Percentiles rank a stretch among this genome's conserved stretches.
Evolutionary conservation across 1,140 invertebrate species (phyloP).

Genomic region (Achroia grisella): DNA sequence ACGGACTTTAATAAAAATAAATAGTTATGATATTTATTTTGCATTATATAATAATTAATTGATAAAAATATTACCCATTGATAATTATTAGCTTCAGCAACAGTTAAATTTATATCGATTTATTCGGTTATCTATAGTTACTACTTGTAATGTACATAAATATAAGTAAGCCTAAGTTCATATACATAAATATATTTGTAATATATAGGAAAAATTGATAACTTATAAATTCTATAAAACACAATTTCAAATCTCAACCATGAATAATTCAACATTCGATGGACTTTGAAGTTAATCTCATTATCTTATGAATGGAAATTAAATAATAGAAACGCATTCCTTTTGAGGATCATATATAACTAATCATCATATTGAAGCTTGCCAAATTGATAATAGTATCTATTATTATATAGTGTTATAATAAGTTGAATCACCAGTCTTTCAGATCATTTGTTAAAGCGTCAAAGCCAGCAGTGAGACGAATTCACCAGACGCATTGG

Average conservation of each 20-base stretch:
- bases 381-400: slow-evolving; percentile 67
- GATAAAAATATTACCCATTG: too few species aligned
- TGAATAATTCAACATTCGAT: slow-evolving; percentile 6
- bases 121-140: background rate
- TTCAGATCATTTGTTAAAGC: slow-evolving; percentile 58
- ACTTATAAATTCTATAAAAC: background rate
- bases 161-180: background rate
- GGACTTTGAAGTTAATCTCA: slow-evolving; percentile 13
- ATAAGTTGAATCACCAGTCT: slow-evolving; percentile 35
- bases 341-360: slow-evolving; percentile 23
- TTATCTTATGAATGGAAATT: slow-evolving; percentile 16
- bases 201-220: background rate
- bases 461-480: slow-evolving; percentile 40
- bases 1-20: too few species aligned
- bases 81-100: background rate
- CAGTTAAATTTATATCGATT: background rate
- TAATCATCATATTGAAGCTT: slow-evolving; percentile 54
- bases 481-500: slow-evolving; percentile 30
- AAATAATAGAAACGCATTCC: slow-evolving; percentile 12
- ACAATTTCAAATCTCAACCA: background rate
- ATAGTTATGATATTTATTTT: too few species aligned
- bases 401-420: too few species aligned
- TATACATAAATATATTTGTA: background rate
- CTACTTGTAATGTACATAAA: background rate
- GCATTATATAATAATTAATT: too few species aligned